Conservation (phyloP, 2,113 vertebrate species). For the Aramus guarauna region DNA sequence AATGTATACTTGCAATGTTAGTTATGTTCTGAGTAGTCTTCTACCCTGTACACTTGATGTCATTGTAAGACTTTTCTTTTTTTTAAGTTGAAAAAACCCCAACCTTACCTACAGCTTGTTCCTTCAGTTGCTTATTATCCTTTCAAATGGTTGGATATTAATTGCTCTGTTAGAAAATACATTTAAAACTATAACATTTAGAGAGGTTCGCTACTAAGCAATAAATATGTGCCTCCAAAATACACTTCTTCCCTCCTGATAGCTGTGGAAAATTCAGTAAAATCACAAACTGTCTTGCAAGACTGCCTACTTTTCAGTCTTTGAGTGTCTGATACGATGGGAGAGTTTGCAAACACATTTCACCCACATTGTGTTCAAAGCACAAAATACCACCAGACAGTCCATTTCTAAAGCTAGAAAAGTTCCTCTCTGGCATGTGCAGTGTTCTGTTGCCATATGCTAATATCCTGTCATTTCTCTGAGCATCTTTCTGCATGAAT, state of each 20-base stretch:
- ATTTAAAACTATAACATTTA: not conserved
- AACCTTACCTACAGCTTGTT: not conserved
- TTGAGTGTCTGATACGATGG: not conserved
- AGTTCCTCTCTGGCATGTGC: slow-evolving; percentile 3
- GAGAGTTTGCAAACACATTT: not conserved
- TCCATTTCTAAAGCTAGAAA: not conserved
- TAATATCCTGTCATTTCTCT: slow-evolving; percentile 42
- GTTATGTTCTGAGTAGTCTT: not conserved
- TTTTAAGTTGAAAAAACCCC: not conserved
- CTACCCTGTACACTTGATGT: not conserved
- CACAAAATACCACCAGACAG: not conserved
- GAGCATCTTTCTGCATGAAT: slow-evolving; percentile 32
- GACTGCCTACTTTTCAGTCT: not conserved
- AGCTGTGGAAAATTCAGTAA: not conserved
- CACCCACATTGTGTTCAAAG: not conserved
- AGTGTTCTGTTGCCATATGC: slow-evolving; percentile 42
- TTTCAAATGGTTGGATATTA: not conserved
- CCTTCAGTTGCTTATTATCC: not conserved
- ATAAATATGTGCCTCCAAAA: not conserved
- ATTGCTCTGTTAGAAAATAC: not conserved
- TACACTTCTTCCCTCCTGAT: not conserved
- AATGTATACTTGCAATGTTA: not conserved
- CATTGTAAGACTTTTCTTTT: not conserved
- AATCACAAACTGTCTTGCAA: not conserved
- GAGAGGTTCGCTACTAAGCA: not conserved